Base-by-base conservation (phyloP, 2,888 invertebrate species). In the Catonia carolina region DNA sequence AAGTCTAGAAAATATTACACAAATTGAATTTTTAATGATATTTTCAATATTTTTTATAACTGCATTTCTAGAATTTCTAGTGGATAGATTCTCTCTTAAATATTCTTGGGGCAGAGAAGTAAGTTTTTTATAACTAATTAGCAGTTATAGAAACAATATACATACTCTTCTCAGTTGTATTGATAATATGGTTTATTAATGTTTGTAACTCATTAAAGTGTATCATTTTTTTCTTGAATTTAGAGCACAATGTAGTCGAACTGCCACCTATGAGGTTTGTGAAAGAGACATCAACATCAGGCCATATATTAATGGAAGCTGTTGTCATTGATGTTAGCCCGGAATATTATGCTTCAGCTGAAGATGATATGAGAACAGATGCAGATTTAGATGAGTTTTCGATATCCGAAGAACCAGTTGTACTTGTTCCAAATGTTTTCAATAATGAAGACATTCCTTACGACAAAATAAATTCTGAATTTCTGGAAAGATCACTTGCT, bases 251-350 rank as follows among this genome's bases (percentile, higher is more conserved):
- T 69, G 80, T 91, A 2, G 85, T 91, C 1, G 92, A 92, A 70
- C 72, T 93, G 15, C 93, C 93, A 20, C 91, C 92, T 2, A 74
- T 93, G 66, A 77, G 92, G 60, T 93, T 93, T 71, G 84, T 89
- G 0, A 91, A 92, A 71, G 92, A 93, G 76, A 87, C 91, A 0
- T 90, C 91, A 0, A 89, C 85, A 7, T 89, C 90, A 0, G 90
- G 91, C 4, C 90, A 91, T 69, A 75, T 93, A 1, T 71, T 90
- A 1, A 90, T 93, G 89, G 92, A 93, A 74, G 93, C 93, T 0
- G 86, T 92, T 22, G 85, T 93, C 12, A 91, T 93, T 53, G 93
- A 93, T 62, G 89, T 93, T 1, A 84, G 87, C 0, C 88, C 89
- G 1, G 89, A 91, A 63, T 89, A 88, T 66, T 91, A 90, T 67